These are phyloP conservation scores for Stichopus horrens DNA, from an alignment of 53 echinoderm and acorn worm species.

Conservation along the genomic window DNA sequence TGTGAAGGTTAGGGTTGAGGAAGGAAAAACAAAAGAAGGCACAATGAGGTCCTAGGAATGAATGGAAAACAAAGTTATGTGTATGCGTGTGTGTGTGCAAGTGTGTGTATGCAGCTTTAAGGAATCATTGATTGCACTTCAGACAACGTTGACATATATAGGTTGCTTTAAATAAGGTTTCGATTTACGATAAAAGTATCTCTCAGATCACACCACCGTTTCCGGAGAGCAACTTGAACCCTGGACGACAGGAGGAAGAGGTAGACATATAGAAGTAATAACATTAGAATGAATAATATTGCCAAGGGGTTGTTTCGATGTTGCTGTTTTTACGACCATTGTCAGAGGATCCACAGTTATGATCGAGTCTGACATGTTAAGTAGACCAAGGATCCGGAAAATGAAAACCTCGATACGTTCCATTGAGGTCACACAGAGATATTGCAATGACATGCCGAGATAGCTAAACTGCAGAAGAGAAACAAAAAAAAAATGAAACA, in stretches of 20 bases:
- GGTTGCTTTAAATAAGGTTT: slow-evolving; percentile 1
- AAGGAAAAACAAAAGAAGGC: too few relatives aligned
- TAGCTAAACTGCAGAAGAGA: not conserved
- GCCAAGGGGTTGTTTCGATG: not conserved
- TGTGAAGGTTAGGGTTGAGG: too few relatives aligned
- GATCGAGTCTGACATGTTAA: slow-evolving; percentile 1
- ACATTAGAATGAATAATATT: slow-evolving; percentile 2
- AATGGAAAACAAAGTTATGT: too few relatives aligned
- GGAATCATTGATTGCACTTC: too few relatives aligned
- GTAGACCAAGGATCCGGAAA: slow-evolving; percentile 9
- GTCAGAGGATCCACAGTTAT: not conserved
- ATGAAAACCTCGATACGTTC: not conserved
- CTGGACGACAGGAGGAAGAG: not conserved
- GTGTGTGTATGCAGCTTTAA: too few relatives aligned
- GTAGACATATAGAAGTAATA: not conserved
- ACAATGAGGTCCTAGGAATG: too few relatives aligned
- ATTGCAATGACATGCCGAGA: not conserved
- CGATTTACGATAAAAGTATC: slow-evolving; percentile 1
- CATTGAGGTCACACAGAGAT: not conserved
- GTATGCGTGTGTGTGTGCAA: too few relatives aligned
- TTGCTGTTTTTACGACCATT: slow-evolving; percentile 8
- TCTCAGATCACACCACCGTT: not conserved
- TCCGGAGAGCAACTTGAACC: not conserved
- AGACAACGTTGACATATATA: not conserved
- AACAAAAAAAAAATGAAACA: too few relatives aligned